Evolutionary conservation across 2,113 vertebrate genomes (phyloP).

Genomic region (Pangasianodon hypophthalmus): DNA sequence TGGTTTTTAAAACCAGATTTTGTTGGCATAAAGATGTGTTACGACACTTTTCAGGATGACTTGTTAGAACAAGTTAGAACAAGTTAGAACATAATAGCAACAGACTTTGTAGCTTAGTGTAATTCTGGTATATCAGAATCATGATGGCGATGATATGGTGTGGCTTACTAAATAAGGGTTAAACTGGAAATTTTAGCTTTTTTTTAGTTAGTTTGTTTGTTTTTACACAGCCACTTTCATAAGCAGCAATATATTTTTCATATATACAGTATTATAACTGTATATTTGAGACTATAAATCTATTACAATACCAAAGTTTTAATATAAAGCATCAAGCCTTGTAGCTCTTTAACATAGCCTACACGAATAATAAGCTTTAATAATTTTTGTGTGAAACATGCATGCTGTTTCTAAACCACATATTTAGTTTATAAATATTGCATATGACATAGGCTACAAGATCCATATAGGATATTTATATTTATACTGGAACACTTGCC

Average conservation of each 20-base stretch:
- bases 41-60: background rate
- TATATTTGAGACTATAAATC: background rate
- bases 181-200: background rate
- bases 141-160: background rate
- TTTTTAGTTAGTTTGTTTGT: background rate
- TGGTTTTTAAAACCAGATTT: slow-evolving; percentile 28
- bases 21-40: background rate
- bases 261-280: background rate
- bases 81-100: background rate
- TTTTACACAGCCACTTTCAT: background rate
- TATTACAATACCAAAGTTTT: background rate
- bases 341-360: background rate
- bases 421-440: background rate
- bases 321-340: background rate
- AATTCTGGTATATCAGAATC: background rate
- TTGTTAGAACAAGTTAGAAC: background rate
- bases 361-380: background rate
- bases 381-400: background rate
- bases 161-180: background rate
- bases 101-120: background rate
- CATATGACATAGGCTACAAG: background rate
- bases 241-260: background rate
- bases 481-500: background rate
- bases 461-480: background rate
- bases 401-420: background rate